These are phyloP conservation scores for Podiceps cristatus DNA, from an alignment of 2,113 vertebrate species.

Conservation along the genomic window DNA sequence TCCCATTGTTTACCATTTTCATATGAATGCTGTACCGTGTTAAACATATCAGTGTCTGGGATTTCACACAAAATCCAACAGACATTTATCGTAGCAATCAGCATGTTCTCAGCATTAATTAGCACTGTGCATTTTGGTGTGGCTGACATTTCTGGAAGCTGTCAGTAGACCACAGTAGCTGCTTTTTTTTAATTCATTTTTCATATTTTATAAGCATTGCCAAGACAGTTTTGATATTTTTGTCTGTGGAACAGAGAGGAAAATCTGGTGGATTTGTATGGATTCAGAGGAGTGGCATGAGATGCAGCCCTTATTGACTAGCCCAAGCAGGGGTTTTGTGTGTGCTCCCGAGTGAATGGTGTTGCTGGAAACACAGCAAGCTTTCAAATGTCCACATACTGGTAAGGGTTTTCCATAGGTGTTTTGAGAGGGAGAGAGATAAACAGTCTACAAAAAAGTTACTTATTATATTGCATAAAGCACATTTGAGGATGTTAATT, in stretches of 20 bases:
- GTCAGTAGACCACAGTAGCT: not conserved
- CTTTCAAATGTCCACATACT: not conserved
- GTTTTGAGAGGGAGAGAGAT: not conserved
- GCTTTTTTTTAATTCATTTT: not conserved
- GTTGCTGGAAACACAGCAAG: not conserved
- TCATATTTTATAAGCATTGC: not conserved
- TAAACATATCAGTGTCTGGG: not conserved
- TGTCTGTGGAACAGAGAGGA: not conserved
- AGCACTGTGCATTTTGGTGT: not conserved
- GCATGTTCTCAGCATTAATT: not conserved
- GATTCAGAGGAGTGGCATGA: not conserved
- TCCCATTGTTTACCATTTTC: not conserved
- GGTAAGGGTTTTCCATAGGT: not conserved
- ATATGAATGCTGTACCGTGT: not conserved
- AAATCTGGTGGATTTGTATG: not conserved
- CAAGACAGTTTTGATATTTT: not conserved
- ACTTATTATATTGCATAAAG: not conserved
- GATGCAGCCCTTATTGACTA: not conserved
- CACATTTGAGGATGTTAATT: constrained; percentile 1
- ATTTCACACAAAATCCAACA: not conserved
- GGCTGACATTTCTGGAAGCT: not conserved
- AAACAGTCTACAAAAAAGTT: not conserved
- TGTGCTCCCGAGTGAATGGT: not conserved
- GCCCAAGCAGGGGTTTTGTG: not conserved
- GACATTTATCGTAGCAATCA: not conserved